These are phyloP conservation scores for Nowickia ferox DNA, from an alignment of 2,888 invertebrate genomes.

Conservation along the genomic window DNA sequence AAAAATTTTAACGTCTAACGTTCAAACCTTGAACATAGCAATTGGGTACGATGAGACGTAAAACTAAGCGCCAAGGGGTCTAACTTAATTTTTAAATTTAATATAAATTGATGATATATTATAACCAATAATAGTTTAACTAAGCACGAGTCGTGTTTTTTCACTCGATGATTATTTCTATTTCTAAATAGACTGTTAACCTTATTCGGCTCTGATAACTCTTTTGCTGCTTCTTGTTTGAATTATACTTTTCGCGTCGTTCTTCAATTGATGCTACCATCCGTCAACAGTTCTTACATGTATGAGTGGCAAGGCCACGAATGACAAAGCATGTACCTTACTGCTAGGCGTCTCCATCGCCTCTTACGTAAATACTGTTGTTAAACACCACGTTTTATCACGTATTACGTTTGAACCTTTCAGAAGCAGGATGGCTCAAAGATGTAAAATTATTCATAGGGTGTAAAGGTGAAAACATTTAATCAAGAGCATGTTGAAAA, in stretches of 20 bases:
- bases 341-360: conserved; percentile 52
- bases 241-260: conserved; percentile 23
- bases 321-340: conserved; percentile 65
- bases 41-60: too few species aligned
- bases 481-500: too few species aligned
- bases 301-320: conserved; percentile 64
- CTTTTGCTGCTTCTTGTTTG: conserved; percentile 45
- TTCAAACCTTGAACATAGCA: too few species aligned
- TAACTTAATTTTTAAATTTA: too few species aligned
- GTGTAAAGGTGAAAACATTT: neutral
- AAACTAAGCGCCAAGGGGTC: too few species aligned
- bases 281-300: conserved; percentile 36
- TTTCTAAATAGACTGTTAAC: too few species aligned
- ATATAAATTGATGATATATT: too few species aligned
- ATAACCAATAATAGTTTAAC: too few species aligned
- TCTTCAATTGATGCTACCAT: conserved; percentile 47
- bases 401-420: neutral
- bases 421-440: conserved; percentile 7
- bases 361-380: neutral
- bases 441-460: neutral
- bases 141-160: too few species aligned
- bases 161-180: too few species aligned
- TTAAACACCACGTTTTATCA: neutral
- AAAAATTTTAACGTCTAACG: too few species aligned
- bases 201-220: conserved; percentile 22